Percentiles rank a stretch among this genome's conserved stretches.
Evolutionary conservation across 2,888 invertebrate genomes (phyloP).

Genomic region (Dasypogon diadema): DNA sequence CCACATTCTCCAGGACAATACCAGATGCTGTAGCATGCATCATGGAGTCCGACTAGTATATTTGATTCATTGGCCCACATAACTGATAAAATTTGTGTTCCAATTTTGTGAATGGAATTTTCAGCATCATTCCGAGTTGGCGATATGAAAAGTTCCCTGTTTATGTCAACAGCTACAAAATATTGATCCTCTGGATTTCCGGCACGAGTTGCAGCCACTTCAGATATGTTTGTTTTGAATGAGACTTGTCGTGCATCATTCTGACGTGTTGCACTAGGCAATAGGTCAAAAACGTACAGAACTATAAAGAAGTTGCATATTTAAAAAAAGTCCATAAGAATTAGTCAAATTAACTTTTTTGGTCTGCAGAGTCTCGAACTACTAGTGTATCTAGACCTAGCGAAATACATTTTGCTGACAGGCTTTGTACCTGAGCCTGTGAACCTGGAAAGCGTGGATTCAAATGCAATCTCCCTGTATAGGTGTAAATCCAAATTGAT

Average conservation of each 20-base stretch:
- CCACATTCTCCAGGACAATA: slow-evolving; percentile 81
- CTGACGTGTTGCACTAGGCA: slow-evolving; percentile 67
- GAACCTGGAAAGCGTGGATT: slow-evolving; percentile 89
- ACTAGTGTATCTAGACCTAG: slow-evolving; percentile 90
- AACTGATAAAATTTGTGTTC: slow-evolving; percentile 70
- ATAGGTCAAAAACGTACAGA: slow-evolving; percentile 87
- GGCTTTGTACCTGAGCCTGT: slow-evolving; percentile 77
- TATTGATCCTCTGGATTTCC: slow-evolving; percentile 82
- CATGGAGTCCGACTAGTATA: slow-evolving; percentile 83
- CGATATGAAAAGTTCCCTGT: slow-evolving; percentile 87
- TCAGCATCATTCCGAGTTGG: slow-evolving; percentile 65
- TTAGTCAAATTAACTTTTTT: slow-evolving; percentile 73
- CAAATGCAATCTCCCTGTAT: slow-evolving; percentile 89
- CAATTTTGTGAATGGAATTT: slow-evolving; percentile 62
- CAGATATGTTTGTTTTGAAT: slow-evolving; percentile 77
- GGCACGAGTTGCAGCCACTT: slow-evolving; percentile 87
- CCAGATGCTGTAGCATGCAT: slow-evolving; percentile 84
- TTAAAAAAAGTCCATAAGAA: background rate
- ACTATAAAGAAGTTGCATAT: too few relatives aligned
- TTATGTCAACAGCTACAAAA: slow-evolving; percentile 88
- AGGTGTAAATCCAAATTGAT: slow-evolving; percentile 88
- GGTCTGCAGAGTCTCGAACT: slow-evolving; percentile 86
- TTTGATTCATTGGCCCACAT: slow-evolving; percentile 81
- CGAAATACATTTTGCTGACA: slow-evolving; percentile 82
- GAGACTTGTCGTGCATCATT: slow-evolving; percentile 79